Conservation (phyloP, 2,113 vertebrate genomes). For the Dipodomys stephensi region DNA sequence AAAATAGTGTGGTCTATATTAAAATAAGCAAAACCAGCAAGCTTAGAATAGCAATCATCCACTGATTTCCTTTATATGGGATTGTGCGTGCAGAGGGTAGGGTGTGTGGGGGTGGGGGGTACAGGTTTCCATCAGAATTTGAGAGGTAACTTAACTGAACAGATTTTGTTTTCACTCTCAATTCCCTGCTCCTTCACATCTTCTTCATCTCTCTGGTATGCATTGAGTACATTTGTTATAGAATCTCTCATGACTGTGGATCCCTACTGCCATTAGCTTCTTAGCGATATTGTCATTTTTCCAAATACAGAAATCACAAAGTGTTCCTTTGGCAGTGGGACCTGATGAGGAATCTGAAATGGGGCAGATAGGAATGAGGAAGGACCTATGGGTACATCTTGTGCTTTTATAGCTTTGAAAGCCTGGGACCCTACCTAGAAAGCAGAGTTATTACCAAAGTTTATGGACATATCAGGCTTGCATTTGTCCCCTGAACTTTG, state of each 20-base stretch:
- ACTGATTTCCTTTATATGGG: neutral
- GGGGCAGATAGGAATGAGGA: no score
- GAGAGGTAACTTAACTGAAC: neutral
- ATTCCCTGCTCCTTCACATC: neutral
- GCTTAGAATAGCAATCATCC: neutral
- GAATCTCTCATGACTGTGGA: neutral
- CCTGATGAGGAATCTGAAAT: neutral
- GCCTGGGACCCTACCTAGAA: neutral
- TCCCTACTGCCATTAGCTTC: conserved; percentile 20
- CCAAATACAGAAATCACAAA: neutral
- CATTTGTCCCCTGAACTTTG: neutral
- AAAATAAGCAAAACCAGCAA: neutral
- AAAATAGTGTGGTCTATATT: conserved; percentile 3
- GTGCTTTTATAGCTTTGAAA: neutral
- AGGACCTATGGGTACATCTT: neutral
- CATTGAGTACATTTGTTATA: neutral
- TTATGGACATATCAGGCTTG: neutral
- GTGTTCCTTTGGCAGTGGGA: neutral
- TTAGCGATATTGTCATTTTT: neutral
- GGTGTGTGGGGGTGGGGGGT: no score
- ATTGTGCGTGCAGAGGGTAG: neutral
- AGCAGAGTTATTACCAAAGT: neutral
- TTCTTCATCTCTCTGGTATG: no score
- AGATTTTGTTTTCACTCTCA: neutral
- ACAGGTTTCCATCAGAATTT: neutral